Conservation (phyloP, 2,113 vertebrate genomes). For the Ameiurus melas region DNA sequence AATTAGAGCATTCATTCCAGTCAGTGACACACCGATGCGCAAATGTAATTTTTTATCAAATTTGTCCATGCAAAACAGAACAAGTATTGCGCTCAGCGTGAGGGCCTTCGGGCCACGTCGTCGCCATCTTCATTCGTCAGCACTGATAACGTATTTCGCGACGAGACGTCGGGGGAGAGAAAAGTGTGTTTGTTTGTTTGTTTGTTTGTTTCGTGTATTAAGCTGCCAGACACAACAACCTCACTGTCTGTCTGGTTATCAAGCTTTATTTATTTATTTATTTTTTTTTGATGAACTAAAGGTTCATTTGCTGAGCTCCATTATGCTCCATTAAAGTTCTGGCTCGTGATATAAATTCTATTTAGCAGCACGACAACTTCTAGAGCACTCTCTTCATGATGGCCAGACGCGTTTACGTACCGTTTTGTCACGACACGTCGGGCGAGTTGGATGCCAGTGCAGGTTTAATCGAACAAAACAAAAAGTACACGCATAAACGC, state of each 20-base stretch:
- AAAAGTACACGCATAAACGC: too few species aligned
- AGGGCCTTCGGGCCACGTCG: slow-evolving; percentile 27
- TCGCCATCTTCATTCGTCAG: slow-evolving; percentile 48
- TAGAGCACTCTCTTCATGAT: background rate
- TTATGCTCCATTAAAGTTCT: background rate
- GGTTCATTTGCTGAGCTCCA: background rate
- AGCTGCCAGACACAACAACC: background rate
- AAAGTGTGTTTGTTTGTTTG: background rate
- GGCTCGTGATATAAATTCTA: background rate
- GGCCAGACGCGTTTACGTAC: background rate
- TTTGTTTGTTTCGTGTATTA: background rate
- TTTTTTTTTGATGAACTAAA: background rate
- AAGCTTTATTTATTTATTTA: background rate
- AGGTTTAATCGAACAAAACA: too few species aligned
- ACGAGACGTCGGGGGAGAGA: background rate
- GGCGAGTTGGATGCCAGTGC: too few species aligned
- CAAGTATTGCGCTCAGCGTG: slow-evolving; percentile 18
- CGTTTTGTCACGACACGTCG: too few species aligned
- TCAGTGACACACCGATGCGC: background rate
- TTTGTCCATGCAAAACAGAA: background rate
- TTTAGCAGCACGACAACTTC: background rate
- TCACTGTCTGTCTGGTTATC: background rate
- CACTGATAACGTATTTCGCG: slow-evolving; percentile 48
- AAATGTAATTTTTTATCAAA: slow-evolving; percentile 34
- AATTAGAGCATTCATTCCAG: slow-evolving; percentile 17